Conservation (phyloP, 2,888 invertebrate species). For the Empis stercorea region DNA sequence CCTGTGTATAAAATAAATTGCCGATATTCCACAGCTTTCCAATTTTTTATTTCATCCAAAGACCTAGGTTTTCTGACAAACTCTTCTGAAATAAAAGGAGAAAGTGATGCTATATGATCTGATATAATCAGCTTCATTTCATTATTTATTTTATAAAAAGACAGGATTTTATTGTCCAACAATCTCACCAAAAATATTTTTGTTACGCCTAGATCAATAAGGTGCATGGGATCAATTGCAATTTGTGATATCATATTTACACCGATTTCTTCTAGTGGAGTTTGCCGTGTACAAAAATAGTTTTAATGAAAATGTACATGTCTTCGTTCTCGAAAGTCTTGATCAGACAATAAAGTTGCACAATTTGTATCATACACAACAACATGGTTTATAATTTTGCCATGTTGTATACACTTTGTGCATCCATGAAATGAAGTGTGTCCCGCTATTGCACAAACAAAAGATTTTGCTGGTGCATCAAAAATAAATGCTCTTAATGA, state of each 20-base stretch:
- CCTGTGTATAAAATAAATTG: conserved; percentile 12
- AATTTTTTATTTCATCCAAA: conserved; percentile 12
- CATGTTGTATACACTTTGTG: conserved; percentile 10
- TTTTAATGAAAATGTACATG: conserved; percentile 8
- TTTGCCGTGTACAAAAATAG: conserved; percentile 4
- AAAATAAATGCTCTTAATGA: conserved; percentile 12
- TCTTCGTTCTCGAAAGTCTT: too few relatives aligned
- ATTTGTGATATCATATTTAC: conserved; percentile 16
- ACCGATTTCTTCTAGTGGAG: conserved; percentile 10
- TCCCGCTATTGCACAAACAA: conserved; percentile 10
- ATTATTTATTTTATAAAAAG: neutral
- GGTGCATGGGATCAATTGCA: conserved; percentile 18
- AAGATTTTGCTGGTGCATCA: conserved; percentile 11
- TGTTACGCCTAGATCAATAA: conserved; percentile 14
- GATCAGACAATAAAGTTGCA: neutral
- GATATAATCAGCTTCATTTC: neutral
- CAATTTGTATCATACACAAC: conserved; percentile 6
- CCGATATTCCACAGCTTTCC: conserved; percentile 11
- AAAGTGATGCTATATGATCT: conserved; percentile 2
- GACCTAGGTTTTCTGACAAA: conserved; percentile 11
- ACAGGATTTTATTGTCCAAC: conserved; percentile 5
- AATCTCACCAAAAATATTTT: conserved; percentile 8
- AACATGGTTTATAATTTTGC: conserved; percentile 5
- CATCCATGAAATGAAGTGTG: conserved; percentile 8
- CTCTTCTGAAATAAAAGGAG: conserved; percentile 9